Evolutionary conservation across 53 echinoderm and acorn worm species (phyloP).

Genomic region (Holothuria scabra): DNA sequence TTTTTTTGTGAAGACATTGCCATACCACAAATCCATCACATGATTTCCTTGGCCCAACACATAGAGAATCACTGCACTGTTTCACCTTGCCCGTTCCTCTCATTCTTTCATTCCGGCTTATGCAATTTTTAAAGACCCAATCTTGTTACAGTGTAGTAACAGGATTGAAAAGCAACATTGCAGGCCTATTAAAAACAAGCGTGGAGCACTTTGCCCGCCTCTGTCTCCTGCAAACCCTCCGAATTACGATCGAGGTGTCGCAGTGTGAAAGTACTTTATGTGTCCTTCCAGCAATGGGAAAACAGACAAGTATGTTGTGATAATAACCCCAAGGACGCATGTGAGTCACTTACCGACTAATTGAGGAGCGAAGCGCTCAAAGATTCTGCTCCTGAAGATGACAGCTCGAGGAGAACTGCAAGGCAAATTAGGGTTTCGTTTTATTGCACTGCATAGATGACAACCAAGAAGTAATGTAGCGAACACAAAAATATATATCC

Average conservation of each 20-base stretch:
- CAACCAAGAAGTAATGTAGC: slow-evolving; percentile 39
- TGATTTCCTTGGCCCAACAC: too few species aligned
- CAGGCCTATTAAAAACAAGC: slow-evolving; percentile 46
- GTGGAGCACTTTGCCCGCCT: neutral
- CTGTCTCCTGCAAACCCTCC: slow-evolving; percentile 29
- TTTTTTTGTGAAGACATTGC: too few species aligned
- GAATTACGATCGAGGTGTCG: slow-evolving; percentile 25
- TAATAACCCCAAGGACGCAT: slow-evolving; percentile 41
- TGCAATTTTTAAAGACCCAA: slow-evolving; percentile 40
- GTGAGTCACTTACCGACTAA: slow-evolving; percentile 50
- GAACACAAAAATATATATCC: neutral
- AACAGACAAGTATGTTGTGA: slow-evolving; percentile 49
- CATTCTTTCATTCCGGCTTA: slow-evolving; percentile 20
- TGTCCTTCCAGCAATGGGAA: slow-evolving; percentile 38
- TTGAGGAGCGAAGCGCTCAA: slow-evolving; percentile 32
- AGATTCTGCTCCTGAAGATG: slow-evolving; percentile 15
- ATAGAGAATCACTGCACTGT: too few species aligned
- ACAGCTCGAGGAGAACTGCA: slow-evolving; percentile 31
- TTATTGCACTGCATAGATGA: slow-evolving; percentile 23
- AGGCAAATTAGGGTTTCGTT: slow-evolving; percentile 42
- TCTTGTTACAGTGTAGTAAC: slow-evolving; percentile 38
- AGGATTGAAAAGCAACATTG: slow-evolving; percentile 34
- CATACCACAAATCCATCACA: too few species aligned
- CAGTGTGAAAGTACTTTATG: slow-evolving; percentile 48
- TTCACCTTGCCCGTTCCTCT: neutral